Evolutionary conservation across 2,888 invertebrate species (phyloP), one percentile per base, ranked within the genome.

Genomic region (Chymomyza caudatula): DNA sequence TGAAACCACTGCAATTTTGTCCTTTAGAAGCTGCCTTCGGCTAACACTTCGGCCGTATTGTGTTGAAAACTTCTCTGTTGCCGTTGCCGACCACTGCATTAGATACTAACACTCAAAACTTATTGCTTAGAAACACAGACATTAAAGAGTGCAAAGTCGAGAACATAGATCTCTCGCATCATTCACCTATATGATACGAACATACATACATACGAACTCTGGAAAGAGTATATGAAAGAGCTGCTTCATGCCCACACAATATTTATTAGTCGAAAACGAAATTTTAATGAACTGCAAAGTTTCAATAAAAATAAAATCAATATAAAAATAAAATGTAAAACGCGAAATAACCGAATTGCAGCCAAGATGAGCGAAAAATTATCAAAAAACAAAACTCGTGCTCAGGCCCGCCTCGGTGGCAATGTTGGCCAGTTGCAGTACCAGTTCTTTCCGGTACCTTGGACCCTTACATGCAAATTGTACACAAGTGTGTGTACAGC

Each of bases 221-320:
- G 5, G 11, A 37, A 11, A 11, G 11, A 37, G 29, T 37, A 11
- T 74, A 64, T 69, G 67, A 65, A 20, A 54, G 20, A 3, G 1
- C 17, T 44, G 8, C 2, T 15, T 42, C 11, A 60, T 61, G 44
- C 53, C 63, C 67, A 60, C 66, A 58, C 22, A 65, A 86, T 89
- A 88, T 89, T 89, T 89, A 89, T 89, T 88, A 86, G 88, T 81
- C 85, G 75, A 85, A 86, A 86, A 78, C 78, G 78, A 87, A 87
- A 89, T 89, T 89, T 89, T 89, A 89, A 89, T 89, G 88, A 89
- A 88, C 87, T 75, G 37, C 13, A 71, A 74, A 76, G 69, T 67
- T 71, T 74, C 70, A 75, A 79, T 70, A 67, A 73, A 56, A 78
- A 80, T 69, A 63, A 85, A 86, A 82, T 76, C 71, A 70, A 72